These are phyloP conservation scores for Solea solea DNA, from an alignment of 2,113 vertebrate species.

Conservation along the genomic window DNA sequence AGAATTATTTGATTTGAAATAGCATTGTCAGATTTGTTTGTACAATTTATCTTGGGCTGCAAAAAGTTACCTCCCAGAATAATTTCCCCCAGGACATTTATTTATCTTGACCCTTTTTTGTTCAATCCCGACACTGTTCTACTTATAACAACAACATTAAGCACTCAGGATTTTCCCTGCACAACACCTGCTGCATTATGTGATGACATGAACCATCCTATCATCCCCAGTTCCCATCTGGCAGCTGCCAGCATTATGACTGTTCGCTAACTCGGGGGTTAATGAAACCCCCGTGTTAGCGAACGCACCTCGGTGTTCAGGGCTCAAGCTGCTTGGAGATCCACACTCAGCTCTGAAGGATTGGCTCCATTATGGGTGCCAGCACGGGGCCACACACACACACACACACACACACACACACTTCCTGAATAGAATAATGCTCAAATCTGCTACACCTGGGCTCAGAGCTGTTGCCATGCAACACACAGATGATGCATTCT, in stretches of 20 bases:
- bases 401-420: slow-evolving; percentile 45
- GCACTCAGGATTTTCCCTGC: slow-evolving; percentile 41
- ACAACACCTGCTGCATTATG: slow-evolving; percentile 71
- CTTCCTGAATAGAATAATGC: slow-evolving; percentile 70
- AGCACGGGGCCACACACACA: slow-evolving; percentile 64
- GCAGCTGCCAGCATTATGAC: slow-evolving; percentile 72
- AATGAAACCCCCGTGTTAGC: slow-evolving; percentile 72
- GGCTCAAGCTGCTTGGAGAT: slow-evolving; percentile 75
- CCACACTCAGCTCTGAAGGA: slow-evolving; percentile 72
- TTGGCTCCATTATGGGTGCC: slow-evolving; percentile 73
- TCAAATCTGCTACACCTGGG: slow-evolving; percentile 76
- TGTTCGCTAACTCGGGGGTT: slow-evolving; percentile 71
- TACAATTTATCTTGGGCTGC: slow-evolving; percentile 4
- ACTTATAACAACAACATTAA: slow-evolving; percentile 61
- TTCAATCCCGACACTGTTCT: background rate
- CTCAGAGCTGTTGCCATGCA: slow-evolving; percentile 71
- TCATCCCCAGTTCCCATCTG: slow-evolving; percentile 68
- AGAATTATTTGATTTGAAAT: background rate
- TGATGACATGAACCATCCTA: slow-evolving; percentile 62
- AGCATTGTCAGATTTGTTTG: slow-evolving; percentile 1
- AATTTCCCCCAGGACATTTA: slow-evolving; percentile 6
- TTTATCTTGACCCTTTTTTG: background rate
- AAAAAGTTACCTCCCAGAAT: slow-evolving; percentile 11
- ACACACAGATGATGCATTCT: slow-evolving; percentile 62
- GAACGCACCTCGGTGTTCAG: slow-evolving; percentile 62